phyloP scores from a whole-genome alignment of 1,140 invertebrate species.

The Drosophila lini region DNA sequence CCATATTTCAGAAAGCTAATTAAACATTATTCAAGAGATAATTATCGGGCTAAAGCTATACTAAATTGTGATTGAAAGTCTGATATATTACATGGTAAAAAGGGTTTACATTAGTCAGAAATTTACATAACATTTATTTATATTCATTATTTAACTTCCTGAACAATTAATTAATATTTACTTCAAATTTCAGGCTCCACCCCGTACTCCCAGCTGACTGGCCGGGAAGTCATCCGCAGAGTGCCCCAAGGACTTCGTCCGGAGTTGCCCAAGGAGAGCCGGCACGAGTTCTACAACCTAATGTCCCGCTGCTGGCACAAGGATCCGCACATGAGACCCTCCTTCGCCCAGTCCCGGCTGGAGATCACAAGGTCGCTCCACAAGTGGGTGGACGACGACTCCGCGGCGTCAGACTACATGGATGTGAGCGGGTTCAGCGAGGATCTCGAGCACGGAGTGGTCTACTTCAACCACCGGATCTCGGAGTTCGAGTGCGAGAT shows the following conservation, averaged over 20 bases:
- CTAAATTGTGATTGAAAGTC: neutral
- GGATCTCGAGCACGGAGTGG: constrained; percentile 85
- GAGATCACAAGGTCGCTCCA: constrained; percentile 86
- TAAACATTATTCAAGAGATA: neutral
- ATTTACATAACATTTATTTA: too few species aligned
- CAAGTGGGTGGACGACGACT: constrained; percentile 87
- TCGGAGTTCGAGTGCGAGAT: constrained; percentile 88
- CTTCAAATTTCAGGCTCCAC: constrained; percentile 88
- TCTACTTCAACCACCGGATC: constrained; percentile 85
- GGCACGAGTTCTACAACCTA: constrained; percentile 90
- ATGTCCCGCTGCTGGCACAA: constrained; percentile 91
- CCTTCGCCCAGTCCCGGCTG: constrained; percentile 88
- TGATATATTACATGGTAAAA: neutral
- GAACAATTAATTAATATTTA: too few species aligned
- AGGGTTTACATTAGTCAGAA: neutral
- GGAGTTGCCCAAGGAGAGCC: constrained; percentile 90
- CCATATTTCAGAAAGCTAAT: neutral
- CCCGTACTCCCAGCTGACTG: constrained; percentile 92
- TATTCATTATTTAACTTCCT: too few species aligned
- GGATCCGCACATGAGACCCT: constrained; percentile 89
- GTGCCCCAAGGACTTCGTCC: constrained; percentile 91
- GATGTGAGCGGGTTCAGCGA: constrained; percentile 91
- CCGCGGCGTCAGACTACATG: constrained; percentile 90
- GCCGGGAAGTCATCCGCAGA: constrained; percentile 90
- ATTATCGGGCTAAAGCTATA: neutral